phyloP scores from a whole-genome alignment of 2,888 invertebrate genomes.

The Rhagophthalmus giganteus region DNA sequence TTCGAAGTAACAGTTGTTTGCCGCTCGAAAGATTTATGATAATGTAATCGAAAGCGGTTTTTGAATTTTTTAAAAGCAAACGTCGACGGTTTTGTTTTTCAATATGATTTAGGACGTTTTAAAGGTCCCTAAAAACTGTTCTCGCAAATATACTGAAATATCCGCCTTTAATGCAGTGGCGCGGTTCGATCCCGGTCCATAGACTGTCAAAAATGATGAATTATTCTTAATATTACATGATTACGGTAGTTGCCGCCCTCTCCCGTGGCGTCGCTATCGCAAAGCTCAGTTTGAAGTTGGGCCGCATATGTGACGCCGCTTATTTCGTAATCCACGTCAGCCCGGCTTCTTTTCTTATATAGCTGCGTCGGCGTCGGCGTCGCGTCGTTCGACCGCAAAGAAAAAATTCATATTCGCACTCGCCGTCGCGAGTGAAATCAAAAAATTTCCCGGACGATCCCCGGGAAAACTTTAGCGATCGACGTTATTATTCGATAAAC shows the following conservation, averaged over 20 bases:
- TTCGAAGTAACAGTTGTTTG: neutral
- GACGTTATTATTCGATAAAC: constrained; percentile 17
- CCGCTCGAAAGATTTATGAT: constrained; percentile 1
- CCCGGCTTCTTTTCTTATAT: constrained; percentile 14
- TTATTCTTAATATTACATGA: constrained; percentile 43
- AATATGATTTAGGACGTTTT: neutral
- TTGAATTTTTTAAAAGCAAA: constrained; percentile 2
- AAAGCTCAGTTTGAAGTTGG: constrained; percentile 31
- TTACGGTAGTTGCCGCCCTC: constrained; percentile 31
- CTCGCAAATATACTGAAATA: constrained; percentile 15
- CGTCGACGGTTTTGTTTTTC: neutral
- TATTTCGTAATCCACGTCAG: constrained; percentile 24
- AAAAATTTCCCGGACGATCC: constrained; percentile 10
- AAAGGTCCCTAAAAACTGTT: constrained; percentile 3
- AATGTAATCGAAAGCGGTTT: constrained; percentile 2
- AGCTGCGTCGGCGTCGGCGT: constrained; percentile 7
- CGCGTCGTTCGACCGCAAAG: constrained; percentile 1
- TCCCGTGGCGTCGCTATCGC: constrained; percentile 29
- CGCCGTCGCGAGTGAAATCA: constrained; percentile 1
- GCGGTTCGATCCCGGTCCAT: constrained; percentile 26
- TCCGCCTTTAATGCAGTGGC: constrained; percentile 26
- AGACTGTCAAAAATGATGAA: constrained; percentile 44
- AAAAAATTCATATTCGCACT: constrained; percentile 17
- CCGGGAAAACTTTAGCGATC: constrained; percentile 4
- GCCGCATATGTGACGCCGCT: constrained; percentile 19